A percentile compares a stretch with the other conserved stretches of the same genome.
phyloP scores from a whole-genome alignment of 2,797 vertebrate genomes.

The Hephaestus fuliginosus region DNA sequence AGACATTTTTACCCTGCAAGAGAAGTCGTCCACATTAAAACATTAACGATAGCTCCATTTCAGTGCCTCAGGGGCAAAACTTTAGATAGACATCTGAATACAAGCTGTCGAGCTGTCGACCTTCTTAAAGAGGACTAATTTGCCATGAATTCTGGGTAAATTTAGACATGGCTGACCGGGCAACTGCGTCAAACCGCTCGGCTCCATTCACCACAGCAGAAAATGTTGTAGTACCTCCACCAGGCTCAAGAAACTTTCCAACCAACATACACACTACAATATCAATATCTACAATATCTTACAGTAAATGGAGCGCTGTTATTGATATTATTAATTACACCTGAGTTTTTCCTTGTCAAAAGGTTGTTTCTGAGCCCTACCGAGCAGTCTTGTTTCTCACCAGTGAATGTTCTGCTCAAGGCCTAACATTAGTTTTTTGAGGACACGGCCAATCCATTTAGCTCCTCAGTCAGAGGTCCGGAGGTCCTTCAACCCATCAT shows the following conservation, averaged over 20 bases:
- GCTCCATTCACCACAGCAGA: background rate
- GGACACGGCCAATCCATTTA: conserved; percentile 36
- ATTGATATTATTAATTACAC: background rate
- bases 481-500: conserved; percentile 24
- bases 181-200: background rate
- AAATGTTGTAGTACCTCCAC: background rate
- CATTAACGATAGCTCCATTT: background rate
- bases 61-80: background rate
- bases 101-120: background rate
- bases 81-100: background rate
- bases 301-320: background rate
- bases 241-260: too few relatives aligned
- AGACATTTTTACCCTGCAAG: too few relatives aligned
- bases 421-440: background rate
- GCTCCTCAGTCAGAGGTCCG: conserved; percentile 17
- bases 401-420: background rate
- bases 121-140: background rate
- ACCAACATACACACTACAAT: too few relatives aligned
- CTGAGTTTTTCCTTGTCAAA: background rate
- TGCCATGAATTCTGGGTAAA: background rate
- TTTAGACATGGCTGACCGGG: background rate
- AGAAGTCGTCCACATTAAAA: background rate
- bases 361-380: background rate
- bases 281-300: too few relatives aligned
- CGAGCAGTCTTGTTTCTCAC: background rate